Percentiles rank a stretch among this genome's conserved stretches.
Evolutionary conservation across 2,888 invertebrate genomes (phyloP).

Genomic region (Diaprepes abbreviatus): DNA sequence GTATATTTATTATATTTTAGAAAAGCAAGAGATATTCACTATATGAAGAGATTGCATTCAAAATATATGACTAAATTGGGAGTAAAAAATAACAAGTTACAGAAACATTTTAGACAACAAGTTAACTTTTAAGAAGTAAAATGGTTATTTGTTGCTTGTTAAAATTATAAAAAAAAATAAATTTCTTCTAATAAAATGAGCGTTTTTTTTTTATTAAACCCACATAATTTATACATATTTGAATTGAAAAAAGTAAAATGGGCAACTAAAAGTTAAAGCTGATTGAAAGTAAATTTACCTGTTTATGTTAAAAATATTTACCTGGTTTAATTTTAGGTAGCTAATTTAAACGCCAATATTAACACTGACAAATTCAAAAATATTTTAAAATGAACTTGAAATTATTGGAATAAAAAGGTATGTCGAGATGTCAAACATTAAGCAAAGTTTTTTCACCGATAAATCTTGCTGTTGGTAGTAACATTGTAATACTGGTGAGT

Average conservation of each 20-base stretch:
- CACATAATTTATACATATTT: too few species aligned
- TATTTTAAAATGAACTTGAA: neutral
- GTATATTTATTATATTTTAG: conserved; percentile 67
- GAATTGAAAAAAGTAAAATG: too few species aligned
- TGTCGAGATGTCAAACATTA: neutral
- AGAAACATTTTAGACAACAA: conserved; percentile 85
- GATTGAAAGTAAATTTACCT: too few species aligned
- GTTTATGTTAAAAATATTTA: neutral
- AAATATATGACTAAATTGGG: conserved; percentile 84
- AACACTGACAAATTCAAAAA: neutral
- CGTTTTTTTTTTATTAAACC: too few species aligned
- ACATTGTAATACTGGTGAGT: conserved; percentile 7
- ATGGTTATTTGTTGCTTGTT: too few species aligned
- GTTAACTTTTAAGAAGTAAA: conserved; percentile 78
- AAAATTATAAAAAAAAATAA: neutral
- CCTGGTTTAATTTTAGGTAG: too few species aligned
- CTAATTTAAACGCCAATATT: too few species aligned
- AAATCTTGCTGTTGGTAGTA: neutral
- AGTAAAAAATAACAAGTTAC: conserved; percentile 82
- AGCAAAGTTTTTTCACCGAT: neutral
- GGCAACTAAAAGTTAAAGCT: too few species aligned
- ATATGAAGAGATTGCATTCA: conserved; percentile 84
- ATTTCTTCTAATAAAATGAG: neutral
- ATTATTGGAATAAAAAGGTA: conserved; percentile 6
- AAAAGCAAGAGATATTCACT: conserved; percentile 87